Evolutionary conservation across 2,888 invertebrate genomes (phyloP), one percentile per base, ranked within the genome.

Genomic region (Yponomeuta evonymella): DNA sequence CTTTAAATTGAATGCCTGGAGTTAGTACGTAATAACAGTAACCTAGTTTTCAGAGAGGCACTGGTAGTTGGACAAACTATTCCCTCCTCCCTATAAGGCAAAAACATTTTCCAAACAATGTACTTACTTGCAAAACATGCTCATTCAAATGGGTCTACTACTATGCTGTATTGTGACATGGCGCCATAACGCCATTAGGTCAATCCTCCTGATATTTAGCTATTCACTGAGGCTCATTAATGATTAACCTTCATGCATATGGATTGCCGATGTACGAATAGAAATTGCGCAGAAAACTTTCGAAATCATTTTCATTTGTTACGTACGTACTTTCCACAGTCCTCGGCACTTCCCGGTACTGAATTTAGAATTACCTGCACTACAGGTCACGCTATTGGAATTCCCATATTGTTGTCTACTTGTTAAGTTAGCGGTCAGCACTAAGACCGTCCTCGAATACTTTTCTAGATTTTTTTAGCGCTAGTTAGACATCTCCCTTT

Each of bases 191-290:
- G 64, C 70, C 65, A 64, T 70, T 48, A 23, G 64, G 64, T 64
- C 84, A 84, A 77, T 75, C 77, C 74, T 77, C 81, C 84, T 80
- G 83, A 86, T 86, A 87, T 85, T 84, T 78, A 15, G 15, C 51
- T 58, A 87, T 69, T 69, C 69, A 51, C 81, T 75, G 75, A 71
- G 74, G 77, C 83, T 80, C 83, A 83, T 85, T 85, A 79, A 82
- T 74, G 79, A 83, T 84, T 83, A 79, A 76, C 71, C 78, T 78
- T 76, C 78, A 79, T 81, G 76, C 76, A 83, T 85, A 77, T 78
- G 70, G 77, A 78, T 78, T 67, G 70, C 69, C 72, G 72, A 48
- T 71, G 72, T 66, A 72, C 70, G 72, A 15, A 58, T 58, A 70
- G 71, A 70, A 73, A 75, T 63, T 77, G 75, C 76, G 76, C 75